Percentiles rank a stretch among this genome's conserved stretches.
These are phyloP conservation scores for Rhyacichthys aspro DNA, from an alignment of 2,797 vertebrate genomes.

Conservation along the genomic window DNA sequence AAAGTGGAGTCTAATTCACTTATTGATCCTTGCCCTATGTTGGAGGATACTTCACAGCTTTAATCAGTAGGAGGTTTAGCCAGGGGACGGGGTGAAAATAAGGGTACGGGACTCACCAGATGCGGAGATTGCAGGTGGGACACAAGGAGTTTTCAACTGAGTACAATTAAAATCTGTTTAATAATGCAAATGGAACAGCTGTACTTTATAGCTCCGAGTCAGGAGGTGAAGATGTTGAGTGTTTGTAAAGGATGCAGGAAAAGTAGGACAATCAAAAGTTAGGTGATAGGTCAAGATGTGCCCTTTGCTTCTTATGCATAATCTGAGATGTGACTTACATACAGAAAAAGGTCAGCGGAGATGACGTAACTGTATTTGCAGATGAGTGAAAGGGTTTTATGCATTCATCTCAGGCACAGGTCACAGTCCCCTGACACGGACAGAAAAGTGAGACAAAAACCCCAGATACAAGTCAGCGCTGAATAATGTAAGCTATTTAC, in stretches of 20 bases:
- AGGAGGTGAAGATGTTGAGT: not conserved
- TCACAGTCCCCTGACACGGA: constrained; percentile 11
- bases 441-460: constrained; percentile 9
- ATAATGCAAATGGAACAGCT: not conserved
- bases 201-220: not conserved
- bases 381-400: not conserved
- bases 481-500: constrained; percentile 40
- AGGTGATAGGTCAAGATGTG: not conserved
- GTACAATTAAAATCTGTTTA: not conserved
- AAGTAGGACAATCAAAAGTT: not conserved
- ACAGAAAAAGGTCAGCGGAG: too few species aligned
- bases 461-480: constrained; percentile 21
- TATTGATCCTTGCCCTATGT: constrained; percentile 84
- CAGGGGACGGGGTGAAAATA: constrained; percentile 30
- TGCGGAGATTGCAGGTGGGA: constrained; percentile 38
- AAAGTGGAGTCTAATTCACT: constrained; percentile 86
- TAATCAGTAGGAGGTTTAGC: constrained; percentile 57
- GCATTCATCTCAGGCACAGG: constrained; percentile 3
- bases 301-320: too few species aligned
- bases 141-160: constrained; percentile 18
- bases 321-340: too few species aligned
- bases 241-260: not conserved
- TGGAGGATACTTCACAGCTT: constrained; percentile 81
- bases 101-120: constrained; percentile 45
- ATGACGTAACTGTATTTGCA: not conserved